Evolutionary conservation across 2,797 vertebrate genomes (phyloP).

Genomic region (Phylloscopus collybita): DNA sequence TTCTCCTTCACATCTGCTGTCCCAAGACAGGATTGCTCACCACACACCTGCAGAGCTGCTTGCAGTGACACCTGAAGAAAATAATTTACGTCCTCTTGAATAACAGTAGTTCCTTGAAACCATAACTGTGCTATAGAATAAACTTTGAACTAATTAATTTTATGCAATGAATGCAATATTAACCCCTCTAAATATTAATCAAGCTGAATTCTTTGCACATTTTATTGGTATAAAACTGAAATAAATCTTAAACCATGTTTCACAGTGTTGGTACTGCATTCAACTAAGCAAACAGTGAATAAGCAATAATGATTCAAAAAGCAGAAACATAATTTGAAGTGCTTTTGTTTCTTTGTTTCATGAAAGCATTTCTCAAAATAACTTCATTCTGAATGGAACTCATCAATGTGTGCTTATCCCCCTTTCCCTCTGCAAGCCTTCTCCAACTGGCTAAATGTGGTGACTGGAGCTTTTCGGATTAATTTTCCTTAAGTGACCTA

Average conservation of each 20-base stretch:
- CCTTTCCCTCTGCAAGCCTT: neutral
- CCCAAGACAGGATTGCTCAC: neutral
- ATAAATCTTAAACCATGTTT: neutral
- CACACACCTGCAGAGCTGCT: neutral
- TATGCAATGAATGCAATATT: neutral
- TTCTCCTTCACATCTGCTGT: neutral
- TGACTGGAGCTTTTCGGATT: slow-evolving; percentile 64
- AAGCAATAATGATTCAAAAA: neutral
- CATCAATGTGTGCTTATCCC: neutral
- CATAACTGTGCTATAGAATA: neutral
- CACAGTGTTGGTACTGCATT: neutral
- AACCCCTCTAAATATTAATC: neutral
- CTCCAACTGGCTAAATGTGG: slow-evolving; percentile 48
- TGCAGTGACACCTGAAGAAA: neutral
- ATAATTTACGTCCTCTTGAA: neutral
- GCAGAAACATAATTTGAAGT: neutral
- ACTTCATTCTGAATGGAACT: slow-evolving; percentile 14
- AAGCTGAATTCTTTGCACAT: neutral
- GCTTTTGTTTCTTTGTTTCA: slow-evolving; percentile 39
- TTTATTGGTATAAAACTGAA: neutral
- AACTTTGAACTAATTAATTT: neutral
- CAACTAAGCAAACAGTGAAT: neutral
- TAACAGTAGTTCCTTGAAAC: neutral
- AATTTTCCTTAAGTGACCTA: slow-evolving; percentile 72
- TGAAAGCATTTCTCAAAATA: slow-evolving; percentile 6